A percentile compares a stretch with the other conserved stretches of the same genome.
Conservation (phyloP, 2,888 invertebrate genomes). For the Orthonychiurus folsomi region DNA sequence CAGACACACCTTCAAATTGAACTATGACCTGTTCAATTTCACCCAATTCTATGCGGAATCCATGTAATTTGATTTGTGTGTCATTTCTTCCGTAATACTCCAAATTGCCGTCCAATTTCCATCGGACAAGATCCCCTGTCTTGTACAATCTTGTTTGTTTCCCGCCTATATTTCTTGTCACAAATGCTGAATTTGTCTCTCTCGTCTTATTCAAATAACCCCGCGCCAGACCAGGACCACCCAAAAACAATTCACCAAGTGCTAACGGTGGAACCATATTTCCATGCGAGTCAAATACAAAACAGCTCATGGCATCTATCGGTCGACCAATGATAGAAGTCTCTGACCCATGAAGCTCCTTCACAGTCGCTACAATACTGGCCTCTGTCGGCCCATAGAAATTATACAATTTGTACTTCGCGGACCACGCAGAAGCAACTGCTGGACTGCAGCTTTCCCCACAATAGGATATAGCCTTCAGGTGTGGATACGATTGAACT, state of each 20-base stretch:
- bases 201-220: constrained; percentile 16
- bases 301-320: constrained; percentile 8
- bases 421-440: too few species aligned
- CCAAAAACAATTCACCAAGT: constrained; percentile 17
- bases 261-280: constrained; percentile 10
- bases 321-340: constrained; percentile 10
- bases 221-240: constrained; percentile 11
- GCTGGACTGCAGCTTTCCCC: too few species aligned
- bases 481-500: too few species aligned
- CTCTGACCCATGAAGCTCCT: constrained; percentile 3
- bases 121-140: constrained; percentile 17
- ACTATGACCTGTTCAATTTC: constrained; percentile 70
- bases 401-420: constrained; percentile 12
- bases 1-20: constrained; percentile 58
- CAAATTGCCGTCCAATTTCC: constrained; percentile 12
- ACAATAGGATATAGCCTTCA: too few species aligned
- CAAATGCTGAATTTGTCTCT: constrained; percentile 12
- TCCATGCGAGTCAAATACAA: constrained; percentile 7
- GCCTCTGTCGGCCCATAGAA: constrained; percentile 17
- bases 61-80: constrained; percentile 74
- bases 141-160: constrained; percentile 12
- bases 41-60: constrained; percentile 72
- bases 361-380: constrained; percentile 4
- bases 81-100: constrained; percentile 50
- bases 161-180: not conserved